Evolutionary conservation across 2,888 invertebrate species (phyloP).

Genomic region (Heliconius cydno): DNA sequence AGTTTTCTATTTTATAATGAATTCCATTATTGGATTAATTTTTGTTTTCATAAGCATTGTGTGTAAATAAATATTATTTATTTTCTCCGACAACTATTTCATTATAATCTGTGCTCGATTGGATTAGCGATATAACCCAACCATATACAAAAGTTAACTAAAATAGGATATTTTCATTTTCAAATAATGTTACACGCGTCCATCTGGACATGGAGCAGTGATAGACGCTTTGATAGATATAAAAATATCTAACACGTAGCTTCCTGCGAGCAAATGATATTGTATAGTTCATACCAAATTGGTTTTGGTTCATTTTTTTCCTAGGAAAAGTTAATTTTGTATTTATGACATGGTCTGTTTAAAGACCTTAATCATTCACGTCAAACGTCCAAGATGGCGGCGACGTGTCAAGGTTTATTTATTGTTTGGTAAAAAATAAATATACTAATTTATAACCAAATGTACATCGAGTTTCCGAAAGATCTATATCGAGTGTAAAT

Average conservation of each 20-base stretch:
- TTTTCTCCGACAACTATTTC: no score
- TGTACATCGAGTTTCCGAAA: conserved; percentile 1
- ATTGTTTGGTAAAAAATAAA: conserved; percentile 31
- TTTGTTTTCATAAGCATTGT: no score
- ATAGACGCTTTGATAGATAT: neutral
- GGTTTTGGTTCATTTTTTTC: conserved; percentile 66
- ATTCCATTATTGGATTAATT: no score
- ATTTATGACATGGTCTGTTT: conserved; percentile 70
- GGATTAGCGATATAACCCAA: conserved; percentile 1
- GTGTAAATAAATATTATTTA: no score
- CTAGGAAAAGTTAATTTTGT: conserved; percentile 66
- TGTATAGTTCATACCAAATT: conserved; percentile 64
- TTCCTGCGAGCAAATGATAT: conserved; percentile 49
- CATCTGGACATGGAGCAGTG: neutral
- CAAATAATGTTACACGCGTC: neutral
- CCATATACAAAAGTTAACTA: neutral
- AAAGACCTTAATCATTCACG: conserved; percentile 60
- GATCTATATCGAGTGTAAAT: conserved; percentile 9
- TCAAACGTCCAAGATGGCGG: neutral
- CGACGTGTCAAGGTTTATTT: conserved; percentile 7
- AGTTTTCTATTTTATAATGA: no score
- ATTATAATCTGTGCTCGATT: neutral
- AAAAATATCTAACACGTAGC: conserved; percentile 20
- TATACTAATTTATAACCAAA: conserved; percentile 16
- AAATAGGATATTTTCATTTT: neutral